phyloP scores from a whole-genome alignment of 37 sponge, comb jelly and placozoan genomes.

The Crambe crambe region DNA sequence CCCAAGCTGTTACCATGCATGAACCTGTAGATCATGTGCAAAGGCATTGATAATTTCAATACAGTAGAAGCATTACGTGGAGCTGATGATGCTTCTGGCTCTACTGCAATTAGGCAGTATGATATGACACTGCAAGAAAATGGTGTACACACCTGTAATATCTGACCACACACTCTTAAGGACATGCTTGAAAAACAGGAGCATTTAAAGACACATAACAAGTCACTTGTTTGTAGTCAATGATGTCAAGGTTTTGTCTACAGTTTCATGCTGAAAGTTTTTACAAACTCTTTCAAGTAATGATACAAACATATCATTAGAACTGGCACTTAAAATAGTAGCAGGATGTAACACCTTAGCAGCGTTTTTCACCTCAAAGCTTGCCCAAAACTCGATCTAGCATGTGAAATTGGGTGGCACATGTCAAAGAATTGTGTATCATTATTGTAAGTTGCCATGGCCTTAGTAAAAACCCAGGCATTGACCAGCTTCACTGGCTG shows the following conservation, averaged over 20 bases:
- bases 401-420: too few relatives aligned
- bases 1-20: slow-evolving; percentile 8
- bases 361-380: background rate
- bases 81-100: background rate
- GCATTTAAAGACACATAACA: background rate
- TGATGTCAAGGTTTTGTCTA: background rate
- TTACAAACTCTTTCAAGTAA: background rate
- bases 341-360: background rate
- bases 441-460: too few relatives aligned
- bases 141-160: background rate
- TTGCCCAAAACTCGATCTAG: background rate
- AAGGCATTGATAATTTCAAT: background rate
- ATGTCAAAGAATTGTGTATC: too few relatives aligned
- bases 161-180: background rate
- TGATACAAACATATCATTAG: background rate
- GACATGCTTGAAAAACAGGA: background rate
- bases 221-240: background rate
- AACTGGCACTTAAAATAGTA: background rate
- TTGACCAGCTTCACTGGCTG: too few relatives aligned
- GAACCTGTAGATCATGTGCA: slow-evolving; percentile 5
- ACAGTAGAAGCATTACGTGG: background rate
- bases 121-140: background rate
- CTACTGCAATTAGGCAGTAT: background rate
- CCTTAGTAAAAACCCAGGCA: too few relatives aligned
- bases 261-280: background rate